A percentile compares a stretch with the other conserved stretches of the same genome.
phyloP scores from a whole-genome alignment of 2,113 vertebrate genomes.

The Eptesicus fuscus region DNA sequence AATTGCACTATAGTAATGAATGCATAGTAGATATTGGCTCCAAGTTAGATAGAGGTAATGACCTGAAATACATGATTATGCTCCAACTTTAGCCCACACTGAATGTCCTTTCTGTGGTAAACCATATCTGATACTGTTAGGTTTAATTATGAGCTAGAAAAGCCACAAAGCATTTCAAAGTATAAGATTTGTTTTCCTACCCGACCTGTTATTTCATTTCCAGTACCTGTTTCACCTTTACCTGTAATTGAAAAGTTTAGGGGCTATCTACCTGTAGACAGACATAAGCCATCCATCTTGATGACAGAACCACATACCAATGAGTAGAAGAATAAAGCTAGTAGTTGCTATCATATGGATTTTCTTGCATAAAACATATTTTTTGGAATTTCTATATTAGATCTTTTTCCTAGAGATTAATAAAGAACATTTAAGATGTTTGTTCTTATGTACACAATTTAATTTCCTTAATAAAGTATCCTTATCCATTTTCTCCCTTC shows the following conservation, averaged over 20 bases:
- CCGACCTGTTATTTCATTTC: not conserved
- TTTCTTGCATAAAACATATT: not conserved
- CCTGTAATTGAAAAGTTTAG: not conserved
- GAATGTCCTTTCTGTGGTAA: not conserved
- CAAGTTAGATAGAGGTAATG: not conserved
- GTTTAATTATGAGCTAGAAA: not conserved
- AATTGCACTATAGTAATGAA: not conserved
- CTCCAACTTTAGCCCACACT: not conserved
- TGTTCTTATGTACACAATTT: not conserved
- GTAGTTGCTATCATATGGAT: not conserved
- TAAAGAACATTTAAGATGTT: not conserved
- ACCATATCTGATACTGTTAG: not conserved
- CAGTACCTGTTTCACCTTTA: not conserved
- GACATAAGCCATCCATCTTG: not conserved
- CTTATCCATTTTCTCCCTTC: not conserved
- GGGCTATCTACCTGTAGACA: not conserved
- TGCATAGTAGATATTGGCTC: not conserved
- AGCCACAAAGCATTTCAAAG: not conserved
- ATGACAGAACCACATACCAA: not conserved
- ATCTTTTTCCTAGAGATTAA: not conserved
- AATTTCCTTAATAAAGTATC: not conserved
- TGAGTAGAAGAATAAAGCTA: not conserved
- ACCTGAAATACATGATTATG: not conserved
- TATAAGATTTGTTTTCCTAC: not conserved
- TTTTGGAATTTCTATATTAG: not conserved